A percentile compares a stretch with the other conserved stretches of the same genome.
These are phyloP conservation scores for Drosophila phalerata DNA, from an alignment of 2,888 invertebrate genomes.

Conservation along the genomic window DNA sequence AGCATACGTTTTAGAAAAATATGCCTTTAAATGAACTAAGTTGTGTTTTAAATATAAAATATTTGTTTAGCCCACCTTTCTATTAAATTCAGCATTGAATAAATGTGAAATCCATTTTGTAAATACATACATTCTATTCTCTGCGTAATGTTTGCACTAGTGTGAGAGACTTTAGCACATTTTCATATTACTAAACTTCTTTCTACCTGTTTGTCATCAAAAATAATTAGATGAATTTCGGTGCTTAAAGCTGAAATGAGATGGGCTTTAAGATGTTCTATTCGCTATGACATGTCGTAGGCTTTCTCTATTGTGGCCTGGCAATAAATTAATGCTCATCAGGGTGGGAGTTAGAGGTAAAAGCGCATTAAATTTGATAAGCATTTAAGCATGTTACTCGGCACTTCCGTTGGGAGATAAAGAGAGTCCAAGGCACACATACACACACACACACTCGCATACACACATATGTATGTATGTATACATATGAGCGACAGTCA, in stretches of 20 bases:
- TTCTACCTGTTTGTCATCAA: conserved; percentile 13
- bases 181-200: conserved; percentile 1
- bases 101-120: no score
- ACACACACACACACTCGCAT: conserved; percentile 9
- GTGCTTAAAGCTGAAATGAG: conserved; percentile 8
- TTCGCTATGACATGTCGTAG: conserved; percentile 22
- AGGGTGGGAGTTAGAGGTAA: conserved; percentile 27
- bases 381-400: conserved; percentile 80
- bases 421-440: conserved; percentile 18
- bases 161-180: conserved; percentile 22
- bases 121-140: conserved; percentile 2
- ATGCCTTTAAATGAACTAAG: no score
- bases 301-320: conserved; percentile 39
- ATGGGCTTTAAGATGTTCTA: conserved; percentile 21
- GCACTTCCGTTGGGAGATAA: conserved; percentile 70
- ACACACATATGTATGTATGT: background rate
- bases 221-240: conserved; percentile 29
- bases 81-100: no score
- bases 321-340: conserved; percentile 82
- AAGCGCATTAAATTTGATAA: conserved; percentile 76
- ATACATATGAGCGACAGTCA: conserved; percentile 59
- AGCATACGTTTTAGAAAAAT: conserved; percentile 9
- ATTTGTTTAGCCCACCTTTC: no score
- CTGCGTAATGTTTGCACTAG: conserved; percentile 28
- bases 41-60: no score